A percentile compares a stretch with the other conserved stretches of the same genome.
Conservation (phyloP, 2,797 vertebrate species). For the Anas bernieri region DNA sequence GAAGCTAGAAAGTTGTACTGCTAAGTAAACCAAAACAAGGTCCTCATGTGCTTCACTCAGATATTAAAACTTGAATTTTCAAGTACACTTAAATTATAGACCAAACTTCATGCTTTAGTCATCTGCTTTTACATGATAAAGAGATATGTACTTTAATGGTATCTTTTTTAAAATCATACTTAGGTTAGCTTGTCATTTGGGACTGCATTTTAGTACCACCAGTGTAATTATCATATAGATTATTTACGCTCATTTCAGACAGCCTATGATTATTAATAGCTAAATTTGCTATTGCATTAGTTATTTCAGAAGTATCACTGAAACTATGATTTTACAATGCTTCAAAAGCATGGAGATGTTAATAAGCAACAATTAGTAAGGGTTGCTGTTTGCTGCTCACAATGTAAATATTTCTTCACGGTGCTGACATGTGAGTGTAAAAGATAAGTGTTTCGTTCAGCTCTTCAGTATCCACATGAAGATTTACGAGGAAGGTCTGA, state of each 20-base stretch:
- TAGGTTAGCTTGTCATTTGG: not conserved
- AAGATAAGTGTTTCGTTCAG: not conserved
- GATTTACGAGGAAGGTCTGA: not conserved
- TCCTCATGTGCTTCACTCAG: not conserved
- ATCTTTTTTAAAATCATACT: not conserved
- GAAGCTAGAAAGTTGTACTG: not conserved
- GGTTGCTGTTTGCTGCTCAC: not conserved
- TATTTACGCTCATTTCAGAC: not conserved
- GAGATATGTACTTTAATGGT: not conserved
- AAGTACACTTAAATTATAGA: not conserved
- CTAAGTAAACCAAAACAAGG: not conserved
- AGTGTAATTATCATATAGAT: not conserved
- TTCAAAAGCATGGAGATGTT: not conserved
- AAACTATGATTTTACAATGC: not conserved
- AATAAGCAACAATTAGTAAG: conserved; percentile 23
- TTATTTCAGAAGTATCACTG: conserved; percentile 18
- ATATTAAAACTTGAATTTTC: not conserved
- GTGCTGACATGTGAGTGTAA: conserved; percentile 18
- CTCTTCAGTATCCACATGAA: not conserved
- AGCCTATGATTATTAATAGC: not conserved
- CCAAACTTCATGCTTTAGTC: not conserved
- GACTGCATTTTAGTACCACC: not conserved
- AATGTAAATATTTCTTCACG: conserved; percentile 30
- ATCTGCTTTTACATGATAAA: not conserved
- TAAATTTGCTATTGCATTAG: not conserved